phyloP scores from a whole-genome alignment of 2,797 vertebrate species.

The Fringilla coelebs region DNA sequence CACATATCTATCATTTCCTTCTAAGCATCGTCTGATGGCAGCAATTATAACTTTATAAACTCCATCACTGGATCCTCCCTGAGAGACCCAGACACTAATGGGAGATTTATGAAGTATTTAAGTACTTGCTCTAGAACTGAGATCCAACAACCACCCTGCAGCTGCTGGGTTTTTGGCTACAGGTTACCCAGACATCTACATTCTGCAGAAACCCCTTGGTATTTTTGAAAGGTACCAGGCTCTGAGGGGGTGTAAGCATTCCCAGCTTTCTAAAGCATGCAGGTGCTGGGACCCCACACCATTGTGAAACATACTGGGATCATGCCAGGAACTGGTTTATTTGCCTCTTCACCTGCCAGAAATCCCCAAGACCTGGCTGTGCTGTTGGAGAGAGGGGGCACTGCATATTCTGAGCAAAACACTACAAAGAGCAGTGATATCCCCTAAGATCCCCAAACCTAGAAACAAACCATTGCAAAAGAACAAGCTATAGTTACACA shows the following conservation, averaged over 20 bases:
- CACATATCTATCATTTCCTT: background rate
- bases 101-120: constrained; percentile 48
- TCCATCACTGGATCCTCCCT: constrained; percentile 23
- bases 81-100: background rate
- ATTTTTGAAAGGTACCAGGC: background rate
- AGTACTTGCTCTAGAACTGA: background rate
- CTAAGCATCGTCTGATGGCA: background rate
- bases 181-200: background rate
- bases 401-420: background rate
- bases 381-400: background rate
- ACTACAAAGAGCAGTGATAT: background rate
- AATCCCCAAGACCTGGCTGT: background rate
- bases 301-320: background rate
- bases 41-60: constrained; percentile 15
- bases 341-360: background rate
- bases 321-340: background rate
- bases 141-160: background rate
- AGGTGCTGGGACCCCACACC: background rate
- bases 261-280: background rate
- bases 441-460: too few species aligned
- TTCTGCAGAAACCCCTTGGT: background rate
- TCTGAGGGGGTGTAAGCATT: background rate
- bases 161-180: background rate
- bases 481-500: background rate
- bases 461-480: background rate